Evolutionary conservation across 2,888 invertebrate genomes (phyloP).

Genomic region (Noctuana brunneofusca): DNA sequence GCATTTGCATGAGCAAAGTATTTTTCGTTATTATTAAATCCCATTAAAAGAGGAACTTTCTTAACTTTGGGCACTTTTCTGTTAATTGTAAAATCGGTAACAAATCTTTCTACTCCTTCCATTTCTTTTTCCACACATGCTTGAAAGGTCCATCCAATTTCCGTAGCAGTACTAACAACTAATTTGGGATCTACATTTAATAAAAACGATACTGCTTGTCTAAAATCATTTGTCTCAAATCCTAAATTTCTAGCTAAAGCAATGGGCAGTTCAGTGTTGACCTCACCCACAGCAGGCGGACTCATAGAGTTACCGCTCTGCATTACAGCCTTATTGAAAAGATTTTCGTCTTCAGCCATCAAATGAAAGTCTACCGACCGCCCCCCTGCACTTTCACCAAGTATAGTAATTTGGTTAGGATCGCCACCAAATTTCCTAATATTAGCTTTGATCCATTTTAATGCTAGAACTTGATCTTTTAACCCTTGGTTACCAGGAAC

Average conservation of each 20-base stretch:
- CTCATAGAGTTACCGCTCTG: conserved; percentile 54
- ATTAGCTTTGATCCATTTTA: conserved; percentile 59
- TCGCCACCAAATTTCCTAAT: conserved; percentile 63
- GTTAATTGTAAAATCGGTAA: conserved; percentile 50
- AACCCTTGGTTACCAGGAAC: conserved; percentile 62
- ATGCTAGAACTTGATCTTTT: conserved; percentile 57
- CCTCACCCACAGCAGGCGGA: conserved; percentile 44
- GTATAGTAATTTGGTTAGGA: conserved; percentile 52
- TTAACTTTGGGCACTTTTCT: conserved; percentile 47
- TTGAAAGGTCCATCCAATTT: conserved; percentile 44
- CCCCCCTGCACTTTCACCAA: conserved; percentile 57
- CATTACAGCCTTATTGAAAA: conserved; percentile 54
- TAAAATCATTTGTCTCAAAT: conserved; percentile 41
- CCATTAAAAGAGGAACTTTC: conserved; percentile 51
- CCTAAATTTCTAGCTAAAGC: conserved; percentile 52
- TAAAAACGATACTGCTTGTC: conserved; percentile 50
- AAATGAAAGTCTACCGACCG: conserved; percentile 57
- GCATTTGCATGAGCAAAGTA: conserved; percentile 37
- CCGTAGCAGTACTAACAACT: conserved; percentile 46
- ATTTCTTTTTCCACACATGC: conserved; percentile 56
- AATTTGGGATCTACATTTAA: conserved; percentile 41
- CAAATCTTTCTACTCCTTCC: conserved; percentile 48
- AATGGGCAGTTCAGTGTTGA: conserved; percentile 47
- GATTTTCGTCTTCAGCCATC: conserved; percentile 47
- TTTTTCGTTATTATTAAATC: conserved; percentile 53